A percentile compares a stretch with the other conserved stretches of the same genome.
Conservation (phyloP, 2,113 vertebrate genomes). For the Eurystomus gularis region DNA sequence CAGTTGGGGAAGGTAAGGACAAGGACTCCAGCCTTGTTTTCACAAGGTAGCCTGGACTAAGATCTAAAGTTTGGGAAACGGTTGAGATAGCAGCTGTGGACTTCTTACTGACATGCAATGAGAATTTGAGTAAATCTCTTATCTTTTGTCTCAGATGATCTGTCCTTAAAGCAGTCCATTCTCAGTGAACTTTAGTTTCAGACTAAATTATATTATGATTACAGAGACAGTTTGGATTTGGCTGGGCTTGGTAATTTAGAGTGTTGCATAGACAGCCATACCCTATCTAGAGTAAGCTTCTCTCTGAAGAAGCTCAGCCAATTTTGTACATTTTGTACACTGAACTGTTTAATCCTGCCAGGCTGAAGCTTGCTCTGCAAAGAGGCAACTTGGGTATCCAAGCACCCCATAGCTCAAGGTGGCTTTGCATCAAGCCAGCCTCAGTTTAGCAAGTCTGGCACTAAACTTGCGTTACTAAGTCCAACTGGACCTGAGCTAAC, state of each 20-base stretch:
- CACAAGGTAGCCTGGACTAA: background rate
- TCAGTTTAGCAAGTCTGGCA: slow-evolving; percentile 1
- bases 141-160: background rate
- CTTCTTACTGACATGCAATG: background rate
- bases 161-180: background rate
- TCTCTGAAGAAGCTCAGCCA: background rate
- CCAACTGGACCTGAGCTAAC: slow-evolving; percentile 1
- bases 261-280: background rate
- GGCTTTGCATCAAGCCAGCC: background rate
- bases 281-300: background rate
- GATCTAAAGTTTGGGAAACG: background rate
- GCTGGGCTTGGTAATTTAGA: background rate
- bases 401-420: background rate
- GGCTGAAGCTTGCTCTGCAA: background rate
- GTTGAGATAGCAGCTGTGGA: background rate
- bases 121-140: background rate
- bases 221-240: background rate
- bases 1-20: background rate
- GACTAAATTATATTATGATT: background rate
- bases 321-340: background rate
- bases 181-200: background rate
- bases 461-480: background rate
- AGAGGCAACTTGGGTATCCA: background rate
- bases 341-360: background rate
- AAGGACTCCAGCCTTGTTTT: background rate